Evolutionary conservation across 2,113 vertebrate genomes (phyloP).

Genomic region (Elephantulus edwardii): DNA sequence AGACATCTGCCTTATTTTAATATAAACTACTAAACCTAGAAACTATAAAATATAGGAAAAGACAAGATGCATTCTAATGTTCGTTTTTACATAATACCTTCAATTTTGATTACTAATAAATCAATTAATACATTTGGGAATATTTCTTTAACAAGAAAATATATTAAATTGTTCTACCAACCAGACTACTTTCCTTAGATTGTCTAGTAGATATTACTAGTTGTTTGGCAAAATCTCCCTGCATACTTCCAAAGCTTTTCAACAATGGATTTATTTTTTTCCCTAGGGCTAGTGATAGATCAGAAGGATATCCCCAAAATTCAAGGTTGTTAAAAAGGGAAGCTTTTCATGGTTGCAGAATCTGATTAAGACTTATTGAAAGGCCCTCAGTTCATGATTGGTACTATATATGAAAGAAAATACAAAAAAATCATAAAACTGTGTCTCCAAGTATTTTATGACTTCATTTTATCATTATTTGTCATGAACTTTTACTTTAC

Average conservation of each 20-base stretch:
- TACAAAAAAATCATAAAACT: background rate
- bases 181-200: background rate
- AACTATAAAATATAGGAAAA: background rate
- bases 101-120: background rate
- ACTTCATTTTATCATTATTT: background rate
- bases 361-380: background rate
- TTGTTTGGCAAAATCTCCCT: background rate
- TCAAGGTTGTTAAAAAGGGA: background rate
- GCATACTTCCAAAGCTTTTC: background rate
- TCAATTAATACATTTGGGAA: background rate
- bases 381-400: background rate
- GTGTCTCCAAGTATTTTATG: background rate
- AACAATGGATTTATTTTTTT: background rate
- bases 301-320: background rate
- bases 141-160: background rate
- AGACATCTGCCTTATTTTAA: background rate
- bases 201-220: background rate
- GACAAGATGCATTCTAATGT: background rate
- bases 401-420: background rate
- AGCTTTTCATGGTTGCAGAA: background rate
- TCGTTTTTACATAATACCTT: background rate
- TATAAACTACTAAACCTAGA: background rate
- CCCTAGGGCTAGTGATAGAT: background rate
- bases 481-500: background rate
- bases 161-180: background rate